Evolutionary conservation across 2,113 vertebrate genomes (phyloP).

Genomic region (Petrocephalus microphthalmus): DNA sequence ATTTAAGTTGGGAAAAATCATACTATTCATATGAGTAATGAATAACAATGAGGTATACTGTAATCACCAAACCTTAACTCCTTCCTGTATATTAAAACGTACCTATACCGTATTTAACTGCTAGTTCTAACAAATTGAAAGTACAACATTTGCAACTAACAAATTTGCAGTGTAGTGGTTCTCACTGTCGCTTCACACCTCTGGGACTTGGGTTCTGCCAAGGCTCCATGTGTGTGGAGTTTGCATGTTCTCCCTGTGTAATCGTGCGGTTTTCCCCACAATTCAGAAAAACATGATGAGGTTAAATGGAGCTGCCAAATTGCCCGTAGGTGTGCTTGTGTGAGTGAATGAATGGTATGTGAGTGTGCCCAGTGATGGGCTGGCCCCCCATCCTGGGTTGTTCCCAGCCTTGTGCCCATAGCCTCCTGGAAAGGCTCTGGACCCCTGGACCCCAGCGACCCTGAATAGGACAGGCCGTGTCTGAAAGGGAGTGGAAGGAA

Average conservation of each 20-base stretch:
- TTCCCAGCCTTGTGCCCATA: neutral
- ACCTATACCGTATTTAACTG: neutral
- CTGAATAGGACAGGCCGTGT: neutral
- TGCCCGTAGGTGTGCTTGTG: neutral
- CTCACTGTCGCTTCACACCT: neutral
- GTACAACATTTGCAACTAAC: neutral
- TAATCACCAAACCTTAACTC: neutral
- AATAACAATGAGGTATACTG: neutral
- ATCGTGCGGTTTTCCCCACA: neutral
- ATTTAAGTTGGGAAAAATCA: neutral
- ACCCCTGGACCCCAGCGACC: neutral
- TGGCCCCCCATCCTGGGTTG: neutral
- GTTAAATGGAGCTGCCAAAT: neutral
- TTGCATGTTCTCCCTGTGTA: neutral
- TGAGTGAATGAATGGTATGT: no score
- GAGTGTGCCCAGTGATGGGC: no score
- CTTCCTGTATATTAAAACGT: neutral
- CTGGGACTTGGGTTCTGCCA: neutral
- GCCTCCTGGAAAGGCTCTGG: neutral
- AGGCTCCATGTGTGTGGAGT: neutral
- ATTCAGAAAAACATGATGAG: neutral
- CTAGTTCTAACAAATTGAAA: neutral
- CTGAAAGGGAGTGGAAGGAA: neutral
- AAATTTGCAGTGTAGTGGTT: neutral
- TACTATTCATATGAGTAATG: neutral